Base-by-base conservation (phyloP, 2,888 invertebrate genomes). In the Dryococelus australis region DNA sequence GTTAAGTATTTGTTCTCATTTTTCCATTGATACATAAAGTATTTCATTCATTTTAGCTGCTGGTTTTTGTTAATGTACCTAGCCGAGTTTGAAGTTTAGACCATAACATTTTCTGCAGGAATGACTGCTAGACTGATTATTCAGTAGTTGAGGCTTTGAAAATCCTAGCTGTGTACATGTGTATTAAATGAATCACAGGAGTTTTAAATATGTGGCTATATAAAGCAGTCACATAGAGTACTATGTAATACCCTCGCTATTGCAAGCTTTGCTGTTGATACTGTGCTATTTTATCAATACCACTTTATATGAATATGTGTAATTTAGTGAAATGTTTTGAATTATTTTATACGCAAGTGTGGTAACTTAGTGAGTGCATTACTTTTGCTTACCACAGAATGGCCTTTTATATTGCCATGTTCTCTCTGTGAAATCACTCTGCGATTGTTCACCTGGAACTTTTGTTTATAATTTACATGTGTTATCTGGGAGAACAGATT, bases 111-210 rank as follows among this genome's bases (percentile, higher is more conserved):
- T 65, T 16, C n/a, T 65, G 65, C 65, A 65, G 65, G 65, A 65
- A 65, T 65, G 65, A 65, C 65, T 65, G 65, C n/a, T 65, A 65
- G 65, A 47, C 47, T 47, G 65, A n/a, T 65, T 65, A 65, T n/a
- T n/a, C 65, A n/a, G 24, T 65, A 65, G 65, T 65, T 65, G 65
- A 65, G 24, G n/a, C 65, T n/a, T 20, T 65, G 65, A 24, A 65
- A 65, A n/a, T 65, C 16, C 24, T 65, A 65, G 20, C n/a, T 65
- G 65, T 65, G 65, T 65, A 47, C 65, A 65, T n/a, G 65, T 65
- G n/a, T 65, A 24, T 65, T 65, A 8, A 65, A 35, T 35, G 35
- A 35, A n/a, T 20, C 65, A 65, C 65, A n/a, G 65, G n/a, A 65
- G n/a, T 65, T 65, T 65, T 65, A 24, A 65, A n/a, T 24, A 9